Base-by-base conservation (phyloP, 92 coral and sea anemone species). In the Montipora capitata region DNA sequence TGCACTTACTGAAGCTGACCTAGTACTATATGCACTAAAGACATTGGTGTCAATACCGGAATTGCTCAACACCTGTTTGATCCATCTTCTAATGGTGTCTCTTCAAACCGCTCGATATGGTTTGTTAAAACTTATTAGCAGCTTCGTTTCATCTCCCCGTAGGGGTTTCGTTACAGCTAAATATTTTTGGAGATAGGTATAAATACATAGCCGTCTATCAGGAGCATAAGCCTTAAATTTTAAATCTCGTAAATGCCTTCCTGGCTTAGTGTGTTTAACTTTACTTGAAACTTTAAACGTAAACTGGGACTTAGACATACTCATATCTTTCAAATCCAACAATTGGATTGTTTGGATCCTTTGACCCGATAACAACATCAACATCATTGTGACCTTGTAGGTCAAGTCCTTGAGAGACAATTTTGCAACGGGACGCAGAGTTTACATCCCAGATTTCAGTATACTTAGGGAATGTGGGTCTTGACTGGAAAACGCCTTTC, bases 51-150 rank as follows among this genome's bases (percentile, higher is more conserved):
- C 61, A 54, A 54, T 54, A 11, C 61, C 61, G 7, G 61, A 54
- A 7, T 7, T 54, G 15, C 14, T 7, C 15, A 54, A 54, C 61
- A 54, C 61, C 61, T 54, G 61, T 54, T 54, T 54, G 12, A 54
- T 7, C 92, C 90, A 87, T 42, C 87, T 27, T 27, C 35, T 27
- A 27, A 27, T 27, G 35, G 35, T 27, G 35, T 27, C 35, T 70
- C 61, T 83, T 57, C 89, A 77, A 68, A 87, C 81, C 77, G 89
- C 68, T 48, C 43, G 56, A 66, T 48, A 67, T 76, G 10, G 92
- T 68, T 58, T 89, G 88, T 79, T 89, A 76, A 69, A 89, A 78
- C 58, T 89, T 89, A 76, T 73, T 64, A 65, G 79, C 48, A 68
- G 79, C 73, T 11, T 42, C 73, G 80, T 70, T 54, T 83, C 20